Conservation (phyloP, 2,888 invertebrate species). For the Stomorhina lunata region DNA sequence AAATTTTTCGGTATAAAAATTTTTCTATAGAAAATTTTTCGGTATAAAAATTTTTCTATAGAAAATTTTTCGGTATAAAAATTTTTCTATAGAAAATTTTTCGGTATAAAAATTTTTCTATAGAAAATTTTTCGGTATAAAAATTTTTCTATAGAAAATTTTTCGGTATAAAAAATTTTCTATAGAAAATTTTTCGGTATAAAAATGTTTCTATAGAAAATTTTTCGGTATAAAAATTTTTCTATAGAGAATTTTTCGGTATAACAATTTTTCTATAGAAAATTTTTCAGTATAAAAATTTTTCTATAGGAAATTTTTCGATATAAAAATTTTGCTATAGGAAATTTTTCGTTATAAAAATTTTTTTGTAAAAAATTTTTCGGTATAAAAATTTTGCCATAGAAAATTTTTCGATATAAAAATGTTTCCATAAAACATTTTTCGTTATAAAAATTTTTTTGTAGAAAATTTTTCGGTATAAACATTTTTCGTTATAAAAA, state of each 20-base stretch:
- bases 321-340: too few relatives aligned
- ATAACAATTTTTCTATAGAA: too few relatives aligned
- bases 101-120: not conserved
- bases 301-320: not conserved
- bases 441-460: too few relatives aligned
- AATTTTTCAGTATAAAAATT: too few relatives aligned
- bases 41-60: not conserved
- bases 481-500: not conserved
- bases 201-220: too few relatives aligned
- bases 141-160: not conserved
- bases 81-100: too few relatives aligned
- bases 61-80: not conserved
- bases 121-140: not conserved
- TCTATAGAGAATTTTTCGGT: not conserved
- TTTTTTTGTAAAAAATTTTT: not conserved
- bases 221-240: too few relatives aligned
- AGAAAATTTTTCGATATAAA: too few relatives aligned
- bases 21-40: too few relatives aligned
- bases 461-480: not conserved
- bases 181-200: too few relatives aligned
- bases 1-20: not conserved
- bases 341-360: too few relatives aligned
- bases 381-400: too few relatives aligned
- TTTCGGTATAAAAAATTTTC: not conserved
- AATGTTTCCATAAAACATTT: not conserved